phyloP scores from a whole-genome alignment of 2,888 invertebrate species.

The Tortricodes alternella region DNA sequence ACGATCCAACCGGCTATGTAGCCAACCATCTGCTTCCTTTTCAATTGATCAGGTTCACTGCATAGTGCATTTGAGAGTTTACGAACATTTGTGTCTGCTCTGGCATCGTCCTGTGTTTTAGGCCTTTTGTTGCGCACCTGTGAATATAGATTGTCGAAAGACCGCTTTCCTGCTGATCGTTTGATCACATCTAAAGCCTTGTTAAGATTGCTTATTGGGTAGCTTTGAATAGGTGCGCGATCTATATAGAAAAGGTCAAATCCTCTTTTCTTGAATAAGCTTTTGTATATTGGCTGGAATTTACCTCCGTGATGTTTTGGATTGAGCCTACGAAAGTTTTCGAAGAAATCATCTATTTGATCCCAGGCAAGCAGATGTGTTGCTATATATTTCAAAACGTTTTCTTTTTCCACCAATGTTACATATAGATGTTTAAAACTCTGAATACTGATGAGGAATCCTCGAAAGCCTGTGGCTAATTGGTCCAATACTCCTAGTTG shows the following conservation, averaged over 20 bases:
- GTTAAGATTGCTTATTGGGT: background rate
- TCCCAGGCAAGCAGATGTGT: conserved; percentile 1
- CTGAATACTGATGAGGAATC: conserved; percentile 9
- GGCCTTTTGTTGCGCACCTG: background rate
- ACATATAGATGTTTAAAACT: conserved; percentile 11
- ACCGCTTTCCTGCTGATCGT: conserved; percentile 2
- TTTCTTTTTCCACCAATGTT: conserved; percentile 1
- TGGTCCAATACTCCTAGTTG: background rate
- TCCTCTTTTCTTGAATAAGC: background rate
- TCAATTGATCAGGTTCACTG: background rate
- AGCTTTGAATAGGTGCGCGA: background rate
- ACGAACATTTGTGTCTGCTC: background rate
- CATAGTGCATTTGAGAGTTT: conserved; percentile 1
- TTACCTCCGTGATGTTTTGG: background rate
- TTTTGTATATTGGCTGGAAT: background rate
- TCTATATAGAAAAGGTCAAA: background rate
- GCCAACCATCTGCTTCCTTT: conserved; percentile 9
- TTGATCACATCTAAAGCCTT: background rate
- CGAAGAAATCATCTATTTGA: background rate
- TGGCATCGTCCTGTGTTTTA: background rate
- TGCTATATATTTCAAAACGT: background rate
- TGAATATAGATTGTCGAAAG: conserved; percentile 8
- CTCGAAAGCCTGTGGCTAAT: conserved; percentile 1
- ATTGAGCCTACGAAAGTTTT: background rate
- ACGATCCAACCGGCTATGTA: conserved; percentile 21